A percentile compares a stretch with the other conserved stretches of the same genome.
Evolutionary conservation across 2,888 invertebrate species (phyloP).

Genomic region (Ophion costatus): DNA sequence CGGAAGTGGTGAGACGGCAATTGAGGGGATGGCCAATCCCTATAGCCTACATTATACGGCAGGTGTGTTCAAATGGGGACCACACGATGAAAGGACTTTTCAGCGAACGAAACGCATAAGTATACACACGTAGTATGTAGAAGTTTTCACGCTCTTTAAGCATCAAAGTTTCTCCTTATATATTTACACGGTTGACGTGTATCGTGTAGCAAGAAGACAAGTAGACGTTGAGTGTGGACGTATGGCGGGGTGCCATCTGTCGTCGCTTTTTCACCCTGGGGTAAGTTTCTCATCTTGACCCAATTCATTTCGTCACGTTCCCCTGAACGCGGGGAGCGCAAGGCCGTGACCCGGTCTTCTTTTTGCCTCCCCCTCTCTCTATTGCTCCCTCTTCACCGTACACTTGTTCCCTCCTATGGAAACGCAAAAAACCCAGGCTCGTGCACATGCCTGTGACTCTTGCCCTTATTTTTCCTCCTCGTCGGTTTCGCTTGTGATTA

Average conservation of each 20-base stretch:
- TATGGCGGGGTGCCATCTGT: slow-evolving; percentile 62
- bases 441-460: slow-evolving; percentile 6
- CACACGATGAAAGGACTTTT: slow-evolving; percentile 42
- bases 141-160: slow-evolving; percentile 65
- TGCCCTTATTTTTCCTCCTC: not conserved
- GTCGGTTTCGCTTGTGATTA: slow-evolving; percentile 16
- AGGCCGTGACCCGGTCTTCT: slow-evolving; percentile 62
- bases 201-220: slow-evolving; percentile 16
- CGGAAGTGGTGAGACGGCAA: slow-evolving; percentile 59
- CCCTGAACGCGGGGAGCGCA: slow-evolving; percentile 47
- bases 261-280: slow-evolving; percentile 50
- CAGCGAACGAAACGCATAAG: slow-evolving; percentile 37
- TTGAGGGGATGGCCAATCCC: slow-evolving; percentile 40
- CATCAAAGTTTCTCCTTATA: slow-evolving; percentile 35
- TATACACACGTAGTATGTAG: slow-evolving; percentile 27
- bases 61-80: slow-evolving; percentile 49
- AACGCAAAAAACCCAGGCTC: slow-evolving; percentile 7
- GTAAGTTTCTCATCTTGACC: slow-evolving; percentile 60
- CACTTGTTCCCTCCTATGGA: slow-evolving; percentile 35
- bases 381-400: slow-evolving; percentile 18
- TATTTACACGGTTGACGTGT: not conserved
- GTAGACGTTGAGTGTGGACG: slow-evolving; percentile 49
- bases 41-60: slow-evolving; percentile 19
- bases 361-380: slow-evolving; percentile 10
- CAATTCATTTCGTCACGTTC: slow-evolving; percentile 65